Percentiles rank a stretch among this genome's conserved stretches.
Evolutionary conservation across 2,888 invertebrate genomes (phyloP).

Genomic region (Dexiosoma caninum): DNA sequence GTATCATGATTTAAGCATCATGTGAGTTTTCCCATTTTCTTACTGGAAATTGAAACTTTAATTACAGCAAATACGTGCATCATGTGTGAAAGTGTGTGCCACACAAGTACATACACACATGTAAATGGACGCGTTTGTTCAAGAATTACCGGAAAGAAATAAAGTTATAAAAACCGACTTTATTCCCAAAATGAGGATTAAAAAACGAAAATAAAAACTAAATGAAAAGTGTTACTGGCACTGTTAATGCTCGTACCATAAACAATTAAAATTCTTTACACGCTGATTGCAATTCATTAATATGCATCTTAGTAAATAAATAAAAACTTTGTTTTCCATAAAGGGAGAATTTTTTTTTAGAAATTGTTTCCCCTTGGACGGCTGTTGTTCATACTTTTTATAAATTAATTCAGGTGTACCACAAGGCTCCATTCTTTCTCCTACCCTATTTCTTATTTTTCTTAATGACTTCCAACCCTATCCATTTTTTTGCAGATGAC

Average conservation of each 20-base stretch:
- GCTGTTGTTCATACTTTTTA: no score
- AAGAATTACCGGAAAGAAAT: constrained; percentile 39
- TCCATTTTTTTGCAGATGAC: no score
- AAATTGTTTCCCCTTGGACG: no score
- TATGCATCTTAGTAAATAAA: no score
- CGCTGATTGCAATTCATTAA: no score
- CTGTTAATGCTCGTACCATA: neutral
- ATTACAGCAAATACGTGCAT: constrained; percentile 53
- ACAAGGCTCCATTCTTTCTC: no score
- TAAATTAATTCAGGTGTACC: no score
- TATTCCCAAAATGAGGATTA: neutral
- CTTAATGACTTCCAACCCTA: no score
- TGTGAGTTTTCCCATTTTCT: constrained; percentile 23
- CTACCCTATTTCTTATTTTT: no score
- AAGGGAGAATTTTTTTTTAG: no score
- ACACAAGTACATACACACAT: neutral
- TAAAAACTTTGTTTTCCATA: no score
- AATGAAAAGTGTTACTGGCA: constrained; percentile 3
- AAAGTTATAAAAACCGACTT: constrained; percentile 18
- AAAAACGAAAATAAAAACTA: neutral
- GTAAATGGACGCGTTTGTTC: constrained; percentile 15
- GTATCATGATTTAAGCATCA: constrained; percentile 41
- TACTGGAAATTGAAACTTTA: constrained; percentile 61
- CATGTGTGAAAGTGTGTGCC: neutral
- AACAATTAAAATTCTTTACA: constrained; percentile 9